Percentiles rank a stretch among this genome's conserved stretches.
Evolutionary conservation across 2,113 vertebrate genomes (phyloP).

Genomic region (Sander lucioperca): DNA sequence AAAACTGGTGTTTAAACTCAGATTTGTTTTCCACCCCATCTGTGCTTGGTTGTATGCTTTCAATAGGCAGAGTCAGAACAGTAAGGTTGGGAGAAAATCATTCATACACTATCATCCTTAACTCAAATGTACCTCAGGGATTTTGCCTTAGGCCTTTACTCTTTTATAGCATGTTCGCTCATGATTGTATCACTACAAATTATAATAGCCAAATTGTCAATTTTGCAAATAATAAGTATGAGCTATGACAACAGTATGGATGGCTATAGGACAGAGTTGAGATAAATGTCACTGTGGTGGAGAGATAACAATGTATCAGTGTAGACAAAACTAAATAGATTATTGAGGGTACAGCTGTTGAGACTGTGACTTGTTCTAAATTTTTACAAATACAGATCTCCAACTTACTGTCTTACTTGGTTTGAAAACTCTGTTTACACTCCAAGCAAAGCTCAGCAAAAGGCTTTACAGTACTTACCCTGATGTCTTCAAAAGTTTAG

Average conservation of each 20-base stretch:
- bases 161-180: neutral
- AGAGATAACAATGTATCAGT: neutral
- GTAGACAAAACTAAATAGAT: slow-evolving; percentile 3
- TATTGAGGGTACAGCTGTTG: neutral
- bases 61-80: neutral
- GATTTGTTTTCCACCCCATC: neutral
- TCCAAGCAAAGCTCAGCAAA: neutral
- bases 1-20: slow-evolving; percentile 1
- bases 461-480: neutral
- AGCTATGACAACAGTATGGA: neutral
- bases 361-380: slow-evolving; percentile 1
- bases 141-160: neutral
- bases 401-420: neutral
- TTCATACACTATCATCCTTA: neutral
- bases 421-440: slow-evolving; percentile 1
- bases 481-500: neutral
- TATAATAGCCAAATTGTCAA: neutral
- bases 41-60: neutral
- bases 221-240: neutral
- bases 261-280: neutral
- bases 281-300: neutral
- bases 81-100: neutral
- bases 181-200: neutral
- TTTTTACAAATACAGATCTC: neutral
- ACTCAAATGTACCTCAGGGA: neutral